A percentile compares a stretch with the other conserved stretches of the same genome.
Evolutionary conservation across 2,797 vertebrate genomes (phyloP).

Genomic region (Allobates femoralis): DNA sequence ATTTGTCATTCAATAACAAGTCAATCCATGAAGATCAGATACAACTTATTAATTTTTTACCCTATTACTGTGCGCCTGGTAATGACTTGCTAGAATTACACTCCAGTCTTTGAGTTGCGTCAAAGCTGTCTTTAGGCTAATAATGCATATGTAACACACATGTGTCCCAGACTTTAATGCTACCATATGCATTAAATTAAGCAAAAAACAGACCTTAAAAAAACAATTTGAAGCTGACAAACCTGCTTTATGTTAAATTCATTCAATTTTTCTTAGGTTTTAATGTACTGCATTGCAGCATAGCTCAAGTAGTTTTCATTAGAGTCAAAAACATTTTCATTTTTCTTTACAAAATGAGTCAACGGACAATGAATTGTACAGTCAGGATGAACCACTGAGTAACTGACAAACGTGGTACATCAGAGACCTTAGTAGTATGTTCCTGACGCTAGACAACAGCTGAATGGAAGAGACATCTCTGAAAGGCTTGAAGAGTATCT

Average conservation of each 20-base stretch:
- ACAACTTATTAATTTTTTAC: slow-evolving; percentile 12
- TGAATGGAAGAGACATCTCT: not conserved
- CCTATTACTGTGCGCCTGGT: slow-evolving; percentile 28
- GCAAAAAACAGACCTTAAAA: slow-evolving; percentile 22
- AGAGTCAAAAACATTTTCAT: not conserved
- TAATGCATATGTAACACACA: slow-evolving; percentile 55
- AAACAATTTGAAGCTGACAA: slow-evolving; percentile 23
- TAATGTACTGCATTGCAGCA: not conserved
- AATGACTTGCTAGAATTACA: slow-evolving; percentile 53
- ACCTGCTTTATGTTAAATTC: not conserved
- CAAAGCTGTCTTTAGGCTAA: slow-evolving; percentile 27
- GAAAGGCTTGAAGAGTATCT: not conserved
- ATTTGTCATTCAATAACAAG: slow-evolving; percentile 49
- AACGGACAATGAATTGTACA: not conserved
- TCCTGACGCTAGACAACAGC: not conserved
- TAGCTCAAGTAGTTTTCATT: no score
- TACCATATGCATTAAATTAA: slow-evolving; percentile 54
- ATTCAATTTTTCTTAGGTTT: not conserved
- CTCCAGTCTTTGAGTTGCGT: slow-evolving; percentile 12
- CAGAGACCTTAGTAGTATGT: not conserved
- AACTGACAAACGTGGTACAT: no score
- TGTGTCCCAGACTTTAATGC: slow-evolving; percentile 26
- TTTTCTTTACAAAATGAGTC: not conserved
- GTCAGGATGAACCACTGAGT: not conserved
- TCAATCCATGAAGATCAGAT: slow-evolving; percentile 40